A percentile compares a stretch with the other conserved stretches of the same genome.
Evolutionary conservation across 1,140 invertebrate genomes (phyloP).

Genomic region (Pantala flavescens): DNA sequence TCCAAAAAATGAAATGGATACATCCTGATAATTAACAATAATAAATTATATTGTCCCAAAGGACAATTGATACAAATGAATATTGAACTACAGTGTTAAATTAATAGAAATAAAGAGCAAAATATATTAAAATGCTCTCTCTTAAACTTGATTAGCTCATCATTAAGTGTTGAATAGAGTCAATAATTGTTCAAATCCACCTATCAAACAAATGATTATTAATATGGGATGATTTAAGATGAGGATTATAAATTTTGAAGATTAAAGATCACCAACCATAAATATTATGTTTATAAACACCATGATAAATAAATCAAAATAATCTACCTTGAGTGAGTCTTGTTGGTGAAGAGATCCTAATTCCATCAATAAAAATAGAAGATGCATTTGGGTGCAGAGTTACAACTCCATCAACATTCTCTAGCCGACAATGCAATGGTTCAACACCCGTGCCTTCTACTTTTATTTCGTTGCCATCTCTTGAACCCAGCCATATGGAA

Average conservation of each 20-base stretch:
- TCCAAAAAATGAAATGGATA: no score
- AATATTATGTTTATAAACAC: no score
- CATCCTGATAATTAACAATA: no score
- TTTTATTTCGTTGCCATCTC: slow-evolving; percentile 61
- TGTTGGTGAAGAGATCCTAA: slow-evolving; percentile 48
- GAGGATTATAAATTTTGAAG: no score
- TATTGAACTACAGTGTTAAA: slow-evolving; percentile 12
- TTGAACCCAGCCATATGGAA: slow-evolving; percentile 59
- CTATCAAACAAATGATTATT: no score
- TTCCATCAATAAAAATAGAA: slow-evolving; percentile 57
- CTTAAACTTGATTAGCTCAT: no score
- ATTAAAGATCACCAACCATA: no score
- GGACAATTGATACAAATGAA: slow-evolving; percentile 26
- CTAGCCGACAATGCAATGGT: slow-evolving; percentile 70
- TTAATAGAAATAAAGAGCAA: slow-evolving; percentile 13
- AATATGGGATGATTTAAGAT: no score
- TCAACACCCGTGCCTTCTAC: slow-evolving; percentile 72
- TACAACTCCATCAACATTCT: slow-evolving; percentile 67
- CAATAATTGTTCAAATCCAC: no score
- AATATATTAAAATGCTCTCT: no score
- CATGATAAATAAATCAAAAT: no score
- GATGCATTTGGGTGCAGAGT: slow-evolving; percentile 64
- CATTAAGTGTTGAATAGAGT: no score
- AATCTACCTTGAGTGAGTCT: slow-evolving; percentile 70
- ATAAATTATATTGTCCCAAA: not conserved